Evolutionary conservation across 2,888 invertebrate species (phyloP).

Genomic region (Leptogaster cylindrica): DNA sequence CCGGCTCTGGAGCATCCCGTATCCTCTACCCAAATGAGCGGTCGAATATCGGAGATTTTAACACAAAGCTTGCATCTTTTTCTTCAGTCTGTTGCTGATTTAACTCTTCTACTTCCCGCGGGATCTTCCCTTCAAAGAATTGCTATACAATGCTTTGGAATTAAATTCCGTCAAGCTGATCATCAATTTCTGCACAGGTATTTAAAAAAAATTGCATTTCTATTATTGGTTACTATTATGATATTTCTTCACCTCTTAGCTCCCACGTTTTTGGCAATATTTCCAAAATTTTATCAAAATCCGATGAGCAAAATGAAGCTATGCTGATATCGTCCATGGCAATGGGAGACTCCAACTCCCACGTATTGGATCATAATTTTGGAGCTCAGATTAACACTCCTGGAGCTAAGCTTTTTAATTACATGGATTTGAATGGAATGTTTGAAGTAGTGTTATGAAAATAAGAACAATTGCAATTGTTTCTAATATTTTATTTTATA

Average conservation of each 20-base stretch:
- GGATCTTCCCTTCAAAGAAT: conserved; percentile 89
- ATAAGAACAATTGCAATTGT: neutral
- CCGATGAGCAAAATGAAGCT: conserved; percentile 76
- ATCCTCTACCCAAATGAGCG: conserved; percentile 79
- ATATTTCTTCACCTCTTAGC: too few relatives aligned
- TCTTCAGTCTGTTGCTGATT: conserved; percentile 88
- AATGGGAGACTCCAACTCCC: conserved; percentile 52
- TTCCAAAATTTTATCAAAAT: conserved; percentile 91
- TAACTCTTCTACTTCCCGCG: conserved; percentile 86
- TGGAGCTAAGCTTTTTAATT: conserved; percentile 56
- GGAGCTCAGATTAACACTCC: conserved; percentile 48
- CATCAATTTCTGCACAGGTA: conserved; percentile 86
- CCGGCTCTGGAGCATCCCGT: conserved; percentile 72
- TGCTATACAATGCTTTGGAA: conserved; percentile 92
- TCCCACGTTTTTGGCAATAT: conserved; percentile 95
- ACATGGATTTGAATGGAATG: conserved; percentile 59
- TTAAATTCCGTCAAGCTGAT: conserved; percentile 86
- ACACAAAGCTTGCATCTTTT: conserved; percentile 83
- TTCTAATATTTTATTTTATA: neutral
- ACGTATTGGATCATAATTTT: conserved; percentile 55
- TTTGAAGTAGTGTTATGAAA: conserved; percentile 54
- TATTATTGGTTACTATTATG: too few relatives aligned
- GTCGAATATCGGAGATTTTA: conserved; percentile 71
- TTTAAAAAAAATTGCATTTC: too few relatives aligned
- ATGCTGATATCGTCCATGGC: conserved; percentile 59